Evolutionary conservation across 2,888 invertebrate genomes (phyloP), one percentile per base, ranked within the genome.

Genomic region (Esperia sulphurella): DNA sequence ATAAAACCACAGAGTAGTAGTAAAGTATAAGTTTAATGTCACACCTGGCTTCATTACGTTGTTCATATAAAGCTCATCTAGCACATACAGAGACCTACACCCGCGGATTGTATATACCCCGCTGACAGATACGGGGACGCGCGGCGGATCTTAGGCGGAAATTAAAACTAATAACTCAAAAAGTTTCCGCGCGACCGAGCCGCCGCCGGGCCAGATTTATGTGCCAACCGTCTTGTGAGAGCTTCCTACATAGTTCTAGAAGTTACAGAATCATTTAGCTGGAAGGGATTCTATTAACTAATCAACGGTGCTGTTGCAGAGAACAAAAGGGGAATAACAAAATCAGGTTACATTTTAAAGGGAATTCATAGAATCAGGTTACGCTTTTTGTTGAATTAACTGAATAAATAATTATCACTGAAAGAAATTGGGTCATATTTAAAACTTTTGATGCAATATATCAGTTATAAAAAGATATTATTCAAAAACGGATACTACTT

Each of bases 151-250:
- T 88, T 83, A 81, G 79, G 81, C 90, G 90, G 90, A 90, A 90
- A 90, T 90, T 90, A 90, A 90, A 90, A 90, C 89, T 90, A 90
- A 90, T 90, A 90, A 90, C 88, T 90, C 90, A 90, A 90, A 90
- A 90, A 89, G 87, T 89, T 89, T 88, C 84, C 86, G 75, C 78
- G 85, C 86, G 82, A 86, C 85, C 84, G 84, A 81, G 74, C 85
- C 81, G 21, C 21, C 21, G 21, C 21, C 21, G 21, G 74, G 76
- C 73, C 70, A 79, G 87, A 89, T 89, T 89, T 89, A 89, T 88
- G 84, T 72, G 74, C 68, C 71, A 78, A 71, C 75, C 83, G 85
- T 81, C 83, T 83, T 85, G 80, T 76, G 82, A 79, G 72, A 70
- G 79, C 71, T 81, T 81, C 82, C 84, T 81, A 76, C 58, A 60